Base-by-base conservation (phyloP, 2,113 vertebrate species). In the Oophaga pumilio region DNA sequence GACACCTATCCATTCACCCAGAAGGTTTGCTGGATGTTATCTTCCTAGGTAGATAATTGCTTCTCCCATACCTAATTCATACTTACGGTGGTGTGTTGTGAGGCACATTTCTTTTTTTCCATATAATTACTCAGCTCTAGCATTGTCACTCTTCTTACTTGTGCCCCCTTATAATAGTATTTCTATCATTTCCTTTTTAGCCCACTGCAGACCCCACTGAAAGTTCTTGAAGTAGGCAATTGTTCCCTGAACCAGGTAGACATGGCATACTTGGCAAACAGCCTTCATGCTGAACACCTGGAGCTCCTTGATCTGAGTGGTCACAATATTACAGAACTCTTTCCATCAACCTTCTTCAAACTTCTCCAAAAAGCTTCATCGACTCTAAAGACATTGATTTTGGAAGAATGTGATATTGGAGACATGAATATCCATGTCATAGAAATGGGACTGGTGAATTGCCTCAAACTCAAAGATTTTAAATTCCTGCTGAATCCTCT, bases 401-500 rank as follows among this genome's bases (percentile, higher is more conserved):
- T 99, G 24, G 97, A 99, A 89, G 98, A 99, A 76, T 99, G 98
- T 49, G 92, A 94, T 74, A 94, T 98, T 28, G 90, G 94, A 11
- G 97, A 98, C 0, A 91, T 90, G 79, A 94, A 97, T 11, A 76
- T 97, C 79, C 94, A 94, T 8, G 89, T 94, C 85, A 74, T 99
- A 85, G 90, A 87, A 50, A 60, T 94, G 6, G 94, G 94, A 5
- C 91, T 99, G 90, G 91, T 91, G 14, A 90, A 93, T 49, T 99
- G 97, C 88, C 92, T 76, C 66, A 91, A 78, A 81, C 93, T 99
- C 1, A 90, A 93, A 66, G 96, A 97, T 68, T 92, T 99, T 33
- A 97, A 95, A 90, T 92, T 99, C 33, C 89, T 98, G 89, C 97
- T 97, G 69, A 99, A 99, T 89, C 98, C 98, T 0, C 89, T 99